phyloP scores from a whole-genome alignment of 2,113 vertebrate genomes.

The Fregetta grallaria region DNA sequence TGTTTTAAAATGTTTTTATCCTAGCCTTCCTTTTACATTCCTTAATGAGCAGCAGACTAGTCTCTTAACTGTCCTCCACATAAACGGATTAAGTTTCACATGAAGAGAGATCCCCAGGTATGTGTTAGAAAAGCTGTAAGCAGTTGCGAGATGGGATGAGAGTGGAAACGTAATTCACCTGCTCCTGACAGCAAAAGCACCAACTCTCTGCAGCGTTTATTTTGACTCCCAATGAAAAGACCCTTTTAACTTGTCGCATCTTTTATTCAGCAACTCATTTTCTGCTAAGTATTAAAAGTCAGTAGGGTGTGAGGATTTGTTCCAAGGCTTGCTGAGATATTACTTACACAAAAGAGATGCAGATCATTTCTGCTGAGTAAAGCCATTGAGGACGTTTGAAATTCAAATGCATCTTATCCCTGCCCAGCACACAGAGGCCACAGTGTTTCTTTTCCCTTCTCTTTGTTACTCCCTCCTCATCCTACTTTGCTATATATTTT shows the following conservation, averaged over 20 bases:
- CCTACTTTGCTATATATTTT: not conserved
- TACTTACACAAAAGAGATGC: constrained; percentile 16
- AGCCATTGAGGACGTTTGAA: not conserved
- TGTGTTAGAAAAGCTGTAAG: constrained; percentile 32
- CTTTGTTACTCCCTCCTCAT: not conserved
- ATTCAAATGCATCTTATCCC: constrained; percentile 4
- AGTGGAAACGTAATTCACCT: not conserved
- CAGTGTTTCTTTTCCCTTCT: not conserved
- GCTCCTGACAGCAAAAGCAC: constrained; percentile 31
- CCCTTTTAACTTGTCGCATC: constrained; percentile 20
- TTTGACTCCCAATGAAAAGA: constrained; percentile 33
- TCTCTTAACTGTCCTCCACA: constrained; percentile 37
- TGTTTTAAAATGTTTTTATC: constrained; percentile 5
- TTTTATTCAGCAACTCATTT: constrained; percentile 52
- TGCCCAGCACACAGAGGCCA: not conserved
- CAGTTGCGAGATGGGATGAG: not conserved
- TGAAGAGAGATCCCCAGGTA: constrained; percentile 41
- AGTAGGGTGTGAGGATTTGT: constrained; percentile 35
- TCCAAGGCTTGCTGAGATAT: constrained; percentile 44
- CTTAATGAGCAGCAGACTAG: constrained; percentile 45
- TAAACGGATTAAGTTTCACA: constrained; percentile 50
- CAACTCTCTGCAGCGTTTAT: constrained; percentile 15
- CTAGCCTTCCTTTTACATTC: constrained; percentile 18
- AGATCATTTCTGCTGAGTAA: constrained; percentile 48
- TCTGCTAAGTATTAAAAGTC: constrained; percentile 41